Conservation (phyloP, 2,113 vertebrate species). For the Pygoscelis adeliae region DNA sequence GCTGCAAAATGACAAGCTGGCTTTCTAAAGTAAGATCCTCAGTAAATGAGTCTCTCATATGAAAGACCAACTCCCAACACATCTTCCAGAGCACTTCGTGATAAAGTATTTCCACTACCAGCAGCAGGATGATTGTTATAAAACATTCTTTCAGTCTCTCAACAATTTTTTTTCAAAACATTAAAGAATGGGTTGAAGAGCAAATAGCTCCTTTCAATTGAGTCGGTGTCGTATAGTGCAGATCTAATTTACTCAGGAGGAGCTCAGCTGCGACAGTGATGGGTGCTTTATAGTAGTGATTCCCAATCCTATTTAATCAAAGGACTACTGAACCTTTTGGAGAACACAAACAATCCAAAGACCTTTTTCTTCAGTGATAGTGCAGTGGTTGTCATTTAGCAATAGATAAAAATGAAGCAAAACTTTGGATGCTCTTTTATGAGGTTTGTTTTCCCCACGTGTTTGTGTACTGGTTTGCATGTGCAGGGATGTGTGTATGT, state of each 20-base stretch:
- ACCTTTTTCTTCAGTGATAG: neutral
- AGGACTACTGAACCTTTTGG: neutral
- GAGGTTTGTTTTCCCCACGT: neutral
- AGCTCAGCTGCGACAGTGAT: neutral
- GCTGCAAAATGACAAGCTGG: neutral
- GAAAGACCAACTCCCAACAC: neutral
- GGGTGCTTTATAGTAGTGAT: neutral
- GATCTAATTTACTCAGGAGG: neutral
- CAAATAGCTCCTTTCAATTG: neutral
- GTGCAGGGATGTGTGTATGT: neutral
- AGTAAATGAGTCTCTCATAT: neutral
- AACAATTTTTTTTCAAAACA: neutral
- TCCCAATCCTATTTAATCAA: neutral
- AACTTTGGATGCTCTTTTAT: neutral
- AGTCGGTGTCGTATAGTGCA: neutral
- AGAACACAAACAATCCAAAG: neutral
- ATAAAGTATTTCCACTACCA: neutral
- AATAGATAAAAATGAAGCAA: neutral
- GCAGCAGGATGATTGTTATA: neutral
- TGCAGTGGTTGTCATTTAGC: neutral
- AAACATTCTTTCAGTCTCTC: neutral
- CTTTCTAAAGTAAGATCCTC: neutral
- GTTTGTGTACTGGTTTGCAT: neutral
- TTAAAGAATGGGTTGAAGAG: neutral
- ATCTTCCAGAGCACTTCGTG: neutral